Evolutionary conservation across 1,140 invertebrate genomes (phyloP).

Genomic region (Drosophila virilis): DNA sequence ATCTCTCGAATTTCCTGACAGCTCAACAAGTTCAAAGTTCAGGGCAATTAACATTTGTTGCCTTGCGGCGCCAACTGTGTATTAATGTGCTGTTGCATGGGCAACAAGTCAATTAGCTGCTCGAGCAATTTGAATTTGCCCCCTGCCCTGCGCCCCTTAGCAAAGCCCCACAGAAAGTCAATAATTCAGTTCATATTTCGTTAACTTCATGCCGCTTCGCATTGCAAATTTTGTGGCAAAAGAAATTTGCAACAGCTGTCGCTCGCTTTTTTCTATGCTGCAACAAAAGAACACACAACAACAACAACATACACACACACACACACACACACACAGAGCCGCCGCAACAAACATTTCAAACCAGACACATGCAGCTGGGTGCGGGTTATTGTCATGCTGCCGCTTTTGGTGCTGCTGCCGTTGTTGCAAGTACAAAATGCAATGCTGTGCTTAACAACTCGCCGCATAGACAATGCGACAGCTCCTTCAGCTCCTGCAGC

Average conservation of each 20-base stretch:
- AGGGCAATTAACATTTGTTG: slow-evolving; percentile 41
- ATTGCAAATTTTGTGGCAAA: background rate
- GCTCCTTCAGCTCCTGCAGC: slow-evolving; percentile 14
- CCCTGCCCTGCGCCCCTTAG: background rate
- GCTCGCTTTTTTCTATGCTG: background rate
- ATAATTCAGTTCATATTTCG: slow-evolving; percentile 28
- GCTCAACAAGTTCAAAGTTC: slow-evolving; percentile 42
- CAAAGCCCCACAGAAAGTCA: slow-evolving; percentile 22
- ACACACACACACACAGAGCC: background rate
- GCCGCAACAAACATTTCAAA: background rate
- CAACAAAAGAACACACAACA: slow-evolving; percentile 16
- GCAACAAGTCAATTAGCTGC: slow-evolving; percentile 47
- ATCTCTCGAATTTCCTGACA: slow-evolving; percentile 5
- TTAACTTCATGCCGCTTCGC: background rate
- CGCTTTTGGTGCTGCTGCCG: background rate
- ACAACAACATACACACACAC: background rate
- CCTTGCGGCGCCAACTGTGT: slow-evolving; percentile 30
- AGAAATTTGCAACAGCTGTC: slow-evolving; percentile 16
- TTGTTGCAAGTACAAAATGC: slow-evolving; percentile 37
- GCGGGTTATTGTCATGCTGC: slow-evolving; percentile 19
- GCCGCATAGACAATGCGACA: slow-evolving; percentile 63
- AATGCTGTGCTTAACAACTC: slow-evolving; percentile 49
- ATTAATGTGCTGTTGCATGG: slow-evolving; percentile 30
- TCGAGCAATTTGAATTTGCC: background rate
- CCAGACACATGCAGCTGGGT: slow-evolving; percentile 1